These are phyloP conservation scores for Trisateles emortualis DNA, from an alignment of 2,888 invertebrate species.

Conservation along the genomic window DNA sequence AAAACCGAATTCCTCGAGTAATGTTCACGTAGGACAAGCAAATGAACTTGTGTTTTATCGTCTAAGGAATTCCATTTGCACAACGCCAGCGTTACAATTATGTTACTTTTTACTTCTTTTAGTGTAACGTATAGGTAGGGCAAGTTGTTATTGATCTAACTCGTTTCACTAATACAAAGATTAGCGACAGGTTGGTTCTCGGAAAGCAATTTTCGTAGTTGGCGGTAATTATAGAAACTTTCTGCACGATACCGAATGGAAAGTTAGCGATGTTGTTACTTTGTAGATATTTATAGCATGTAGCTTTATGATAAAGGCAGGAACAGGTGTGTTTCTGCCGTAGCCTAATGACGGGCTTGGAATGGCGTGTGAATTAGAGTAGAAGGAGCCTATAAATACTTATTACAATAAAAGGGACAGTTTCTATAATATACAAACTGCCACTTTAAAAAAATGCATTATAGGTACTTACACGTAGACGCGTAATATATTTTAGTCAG, in stretches of 20 bases:
- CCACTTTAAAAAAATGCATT: too few species aligned
- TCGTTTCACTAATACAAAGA: slow-evolving; percentile 11
- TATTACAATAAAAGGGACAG: too few species aligned
- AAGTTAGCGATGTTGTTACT: slow-evolving; percentile 29
- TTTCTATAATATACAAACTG: too few species aligned
- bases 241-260: slow-evolving; percentile 43
- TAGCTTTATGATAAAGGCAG: slow-evolving; percentile 3
- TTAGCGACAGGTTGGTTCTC: slow-evolving; percentile 19
- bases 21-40: slow-evolving; percentile 15
- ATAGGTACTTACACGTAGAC: too few species aligned
- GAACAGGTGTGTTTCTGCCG: background rate
- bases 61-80: slow-evolving; percentile 52
- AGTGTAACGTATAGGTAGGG: slow-evolving; percentile 19
- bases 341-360: background rate
- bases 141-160: slow-evolving; percentile 18
- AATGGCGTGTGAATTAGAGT: too few species aligned
- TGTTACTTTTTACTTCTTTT: slow-evolving; percentile 33
- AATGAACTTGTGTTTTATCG: slow-evolving; percentile 29
- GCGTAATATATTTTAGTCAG: too few species aligned
- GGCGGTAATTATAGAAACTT: slow-evolving; percentile 39
- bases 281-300: slow-evolving; percentile 4
- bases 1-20: slow-evolving; percentile 28
- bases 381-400: too few species aligned
- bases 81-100: slow-evolving; percentile 37
- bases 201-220: slow-evolving; percentile 40